phyloP scores from a whole-genome alignment of 1,140 invertebrate species.

The Hycleus phaleratus region DNA sequence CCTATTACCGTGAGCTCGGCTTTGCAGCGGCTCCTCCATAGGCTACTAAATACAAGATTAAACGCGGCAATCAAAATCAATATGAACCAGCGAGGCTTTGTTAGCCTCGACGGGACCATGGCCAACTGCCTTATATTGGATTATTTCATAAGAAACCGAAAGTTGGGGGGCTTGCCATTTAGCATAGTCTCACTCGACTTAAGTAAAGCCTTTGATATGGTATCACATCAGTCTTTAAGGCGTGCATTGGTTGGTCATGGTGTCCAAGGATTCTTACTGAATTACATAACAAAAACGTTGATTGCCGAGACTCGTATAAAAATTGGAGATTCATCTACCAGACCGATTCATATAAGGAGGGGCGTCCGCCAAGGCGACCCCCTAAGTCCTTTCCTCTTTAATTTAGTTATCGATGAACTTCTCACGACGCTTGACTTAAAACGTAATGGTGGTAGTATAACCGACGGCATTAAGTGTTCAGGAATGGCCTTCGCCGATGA shows the following conservation, averaged over 20 bases:
- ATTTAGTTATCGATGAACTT: conserved; percentile 40
- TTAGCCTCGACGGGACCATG: conserved; percentile 30
- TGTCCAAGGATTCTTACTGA: too few relatives aligned
- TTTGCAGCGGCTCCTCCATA: conserved; percentile 32
- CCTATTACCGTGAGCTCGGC: conserved; percentile 41
- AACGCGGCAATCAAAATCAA: conserved; percentile 22
- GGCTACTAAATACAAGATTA: conserved; percentile 33
- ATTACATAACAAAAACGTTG: conserved; percentile 27
- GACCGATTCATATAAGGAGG: conserved; percentile 20
- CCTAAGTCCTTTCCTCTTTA: conserved; percentile 43
- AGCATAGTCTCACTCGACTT: conserved; percentile 35
- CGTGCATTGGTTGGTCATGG: too few relatives aligned
- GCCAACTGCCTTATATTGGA: conserved; percentile 35
- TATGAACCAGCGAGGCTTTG: conserved; percentile 35
- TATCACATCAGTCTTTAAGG: conserved; percentile 33
- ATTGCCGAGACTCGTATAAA: conserved; percentile 19
- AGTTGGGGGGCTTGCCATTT: conserved; percentile 25
- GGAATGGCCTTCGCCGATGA: conserved; percentile 40
- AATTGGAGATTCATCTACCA: conserved; percentile 13
- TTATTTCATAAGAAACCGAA: conserved; percentile 29
- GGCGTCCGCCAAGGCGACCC: conserved; percentile 47
- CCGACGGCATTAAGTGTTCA: conserved; percentile 12
- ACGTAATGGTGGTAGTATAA: conserved; percentile 3
- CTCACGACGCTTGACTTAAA: conserved; percentile 12
- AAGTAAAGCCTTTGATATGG: conserved; percentile 35